A percentile compares a stretch with the other conserved stretches of the same genome.
phyloP scores from a whole-genome alignment of 2,888 invertebrate species.

The Mantis religiosa region DNA sequence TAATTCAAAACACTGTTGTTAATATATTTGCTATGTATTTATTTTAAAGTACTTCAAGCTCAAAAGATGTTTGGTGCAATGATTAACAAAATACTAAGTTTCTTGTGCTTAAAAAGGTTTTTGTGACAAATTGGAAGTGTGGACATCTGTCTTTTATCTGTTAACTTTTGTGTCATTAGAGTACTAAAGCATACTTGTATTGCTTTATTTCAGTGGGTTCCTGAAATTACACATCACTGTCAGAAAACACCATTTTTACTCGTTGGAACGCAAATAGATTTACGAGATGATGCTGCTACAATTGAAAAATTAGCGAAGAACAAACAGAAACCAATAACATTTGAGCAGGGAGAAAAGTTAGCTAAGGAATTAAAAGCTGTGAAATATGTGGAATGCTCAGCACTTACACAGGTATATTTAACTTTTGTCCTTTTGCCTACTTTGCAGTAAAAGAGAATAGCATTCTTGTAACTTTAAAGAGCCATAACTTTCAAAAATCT shows the following conservation, averaged over 20 bases:
- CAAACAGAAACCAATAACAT: slow-evolving; percentile 95
- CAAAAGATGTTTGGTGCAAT: no score
- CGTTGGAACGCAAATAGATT: slow-evolving; percentile 97
- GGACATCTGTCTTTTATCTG: no score
- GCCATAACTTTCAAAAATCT: no score
- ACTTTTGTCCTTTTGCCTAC: neutral
- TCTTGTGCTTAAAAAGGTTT: no score
- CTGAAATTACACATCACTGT: slow-evolving; percentile 99
- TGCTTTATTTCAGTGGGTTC: slow-evolving; percentile 80
- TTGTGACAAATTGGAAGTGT: no score
- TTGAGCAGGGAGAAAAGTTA: slow-evolving; percentile 94
- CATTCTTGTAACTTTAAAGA: no score
- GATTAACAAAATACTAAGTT: no score
- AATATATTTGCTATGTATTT: no score
- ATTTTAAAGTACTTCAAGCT: no score
- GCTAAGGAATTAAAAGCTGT: slow-evolving; percentile 98
- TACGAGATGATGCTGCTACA: slow-evolving; percentile 93
- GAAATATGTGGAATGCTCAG: slow-evolving; percentile 99
- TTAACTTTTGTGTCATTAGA: neutral
- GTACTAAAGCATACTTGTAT: neutral
- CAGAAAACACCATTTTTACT: slow-evolving; percentile 97
- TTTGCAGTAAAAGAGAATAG: no score
- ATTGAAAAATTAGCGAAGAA: slow-evolving; percentile 97
- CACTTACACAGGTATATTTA: slow-evolving; percentile 78
- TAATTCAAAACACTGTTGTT: no score